A percentile compares a stretch with the other conserved stretches of the same genome.
Evolutionary conservation across 2,888 invertebrate genomes (phyloP).

Genomic region (Syrphus vitripennis): DNA sequence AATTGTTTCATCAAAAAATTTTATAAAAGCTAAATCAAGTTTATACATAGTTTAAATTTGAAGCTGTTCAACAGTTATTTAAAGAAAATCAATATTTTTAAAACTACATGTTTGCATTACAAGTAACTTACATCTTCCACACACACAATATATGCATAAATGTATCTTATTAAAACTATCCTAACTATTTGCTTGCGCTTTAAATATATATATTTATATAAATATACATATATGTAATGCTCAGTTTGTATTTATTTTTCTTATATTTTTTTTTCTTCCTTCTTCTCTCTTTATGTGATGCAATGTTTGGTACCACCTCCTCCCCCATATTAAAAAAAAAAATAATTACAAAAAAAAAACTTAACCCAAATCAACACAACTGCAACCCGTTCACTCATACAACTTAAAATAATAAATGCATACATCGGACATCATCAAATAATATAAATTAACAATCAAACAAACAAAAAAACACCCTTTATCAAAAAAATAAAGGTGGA

Average conservation of each 20-base stretch:
- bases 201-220: neutral
- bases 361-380: conserved; percentile 46
- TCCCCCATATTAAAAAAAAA: conserved; percentile 32
- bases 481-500: conserved; percentile 85
- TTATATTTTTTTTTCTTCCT: conserved; percentile 61
- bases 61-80: neutral
- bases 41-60: neutral
- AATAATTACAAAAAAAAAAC: conserved; percentile 34
- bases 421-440: neutral
- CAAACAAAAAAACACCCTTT: conserved; percentile 27
- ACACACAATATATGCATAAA: neutral
- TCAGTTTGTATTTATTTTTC: conserved; percentile 56
- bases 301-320: conserved; percentile 73
- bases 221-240: conserved; percentile 44
- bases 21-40: neutral
- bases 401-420: conserved; percentile 18
- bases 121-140: neutral
- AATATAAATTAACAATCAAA: neutral
- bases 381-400: conserved; percentile 39
- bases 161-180: neutral
- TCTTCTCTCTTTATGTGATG: conserved; percentile 72
- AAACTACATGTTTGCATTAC: neutral
- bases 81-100: neutral
- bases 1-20: too few relatives aligned
- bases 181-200: conserved; percentile 53